phyloP scores from a whole-genome alignment of 2,888 invertebrate genomes.

The Melinaea menophilus region DNA sequence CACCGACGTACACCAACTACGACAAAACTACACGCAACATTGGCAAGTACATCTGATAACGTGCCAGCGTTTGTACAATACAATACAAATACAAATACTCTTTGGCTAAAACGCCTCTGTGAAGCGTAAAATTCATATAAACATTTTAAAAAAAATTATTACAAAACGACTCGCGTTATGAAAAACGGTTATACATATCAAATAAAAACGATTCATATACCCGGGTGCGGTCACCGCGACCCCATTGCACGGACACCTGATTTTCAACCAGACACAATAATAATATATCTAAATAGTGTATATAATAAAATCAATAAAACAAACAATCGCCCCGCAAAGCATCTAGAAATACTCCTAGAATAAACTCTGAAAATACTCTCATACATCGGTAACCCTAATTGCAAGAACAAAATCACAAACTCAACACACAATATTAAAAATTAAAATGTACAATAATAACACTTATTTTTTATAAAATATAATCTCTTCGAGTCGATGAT shows the following conservation, averaged over 20 bases:
- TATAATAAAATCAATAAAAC: slow-evolving; percentile 1
- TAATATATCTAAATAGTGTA: background rate
- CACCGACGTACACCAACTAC: slow-evolving; percentile 19
- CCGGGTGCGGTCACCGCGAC: background rate
- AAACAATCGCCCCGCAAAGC: background rate
- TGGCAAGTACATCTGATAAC: slow-evolving; percentile 52
- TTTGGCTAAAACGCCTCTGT: slow-evolving; percentile 66
- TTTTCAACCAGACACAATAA: background rate
- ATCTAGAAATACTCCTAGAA: background rate
- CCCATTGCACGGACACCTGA: background rate
- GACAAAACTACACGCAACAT: slow-evolving; percentile 24
- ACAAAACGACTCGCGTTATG: slow-evolving; percentile 27
- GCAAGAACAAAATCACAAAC: background rate
- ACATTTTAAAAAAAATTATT: slow-evolving; percentile 32
- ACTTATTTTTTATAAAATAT: background rate
- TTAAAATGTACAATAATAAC: slow-evolving; percentile 1
- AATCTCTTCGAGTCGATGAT: background rate
- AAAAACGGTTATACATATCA: slow-evolving; percentile 25
- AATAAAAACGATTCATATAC: slow-evolving; percentile 20
- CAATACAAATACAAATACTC: slow-evolving; percentile 47
- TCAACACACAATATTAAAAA: background rate
- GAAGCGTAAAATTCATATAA: slow-evolving; percentile 53
- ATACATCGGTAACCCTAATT: background rate
- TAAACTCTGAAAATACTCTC: background rate
- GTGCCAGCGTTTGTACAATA: slow-evolving; percentile 57